phyloP scores from a whole-genome alignment of 2,113 vertebrate genomes.

The Sylvia atricapilla region DNA sequence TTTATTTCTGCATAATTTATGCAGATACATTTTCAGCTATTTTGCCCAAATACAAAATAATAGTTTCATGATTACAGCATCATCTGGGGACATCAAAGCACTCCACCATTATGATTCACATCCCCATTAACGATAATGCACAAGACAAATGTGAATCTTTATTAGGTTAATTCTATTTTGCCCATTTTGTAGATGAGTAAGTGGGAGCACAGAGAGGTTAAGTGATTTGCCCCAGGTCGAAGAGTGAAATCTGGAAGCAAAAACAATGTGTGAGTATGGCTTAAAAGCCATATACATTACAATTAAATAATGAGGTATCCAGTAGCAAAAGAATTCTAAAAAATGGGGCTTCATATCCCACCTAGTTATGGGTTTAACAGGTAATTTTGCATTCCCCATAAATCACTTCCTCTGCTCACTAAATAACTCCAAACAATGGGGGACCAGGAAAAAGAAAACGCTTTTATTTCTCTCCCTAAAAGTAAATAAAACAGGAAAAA shows the following conservation, averaged over 20 bases:
- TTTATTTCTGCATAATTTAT: constrained; percentile 60
- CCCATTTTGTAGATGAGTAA: constrained; percentile 58
- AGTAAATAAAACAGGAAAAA: not conserved
- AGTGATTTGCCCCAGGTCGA: constrained; percentile 53
- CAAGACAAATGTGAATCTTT: constrained; percentile 59
- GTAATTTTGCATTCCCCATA: not conserved
- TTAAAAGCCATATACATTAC: constrained; percentile 47
- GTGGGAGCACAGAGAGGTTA: constrained; percentile 56
- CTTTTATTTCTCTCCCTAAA: not conserved
- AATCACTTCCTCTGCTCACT: not conserved
- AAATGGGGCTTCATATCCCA: not conserved
- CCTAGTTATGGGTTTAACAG: not conserved
- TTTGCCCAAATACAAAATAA: constrained; percentile 59
- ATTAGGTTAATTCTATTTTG: constrained; percentile 61
- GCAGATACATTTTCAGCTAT: constrained; percentile 50
- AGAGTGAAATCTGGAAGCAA: constrained; percentile 33
- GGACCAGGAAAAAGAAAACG: rapidly evolving
- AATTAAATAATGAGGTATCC: constrained; percentile 34
- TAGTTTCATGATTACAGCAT: constrained; percentile 51
- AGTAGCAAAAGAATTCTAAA: constrained; percentile 2
- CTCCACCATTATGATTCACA: constrained; percentile 57
- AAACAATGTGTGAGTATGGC: constrained; percentile 24
- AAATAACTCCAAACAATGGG: not conserved
- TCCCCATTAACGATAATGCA: constrained; percentile 58
- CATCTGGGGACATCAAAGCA: constrained; percentile 61